These are phyloP conservation scores for Alfaro cultratus DNA, from an alignment of 2,797 vertebrate species.

Conservation along the genomic window DNA sequence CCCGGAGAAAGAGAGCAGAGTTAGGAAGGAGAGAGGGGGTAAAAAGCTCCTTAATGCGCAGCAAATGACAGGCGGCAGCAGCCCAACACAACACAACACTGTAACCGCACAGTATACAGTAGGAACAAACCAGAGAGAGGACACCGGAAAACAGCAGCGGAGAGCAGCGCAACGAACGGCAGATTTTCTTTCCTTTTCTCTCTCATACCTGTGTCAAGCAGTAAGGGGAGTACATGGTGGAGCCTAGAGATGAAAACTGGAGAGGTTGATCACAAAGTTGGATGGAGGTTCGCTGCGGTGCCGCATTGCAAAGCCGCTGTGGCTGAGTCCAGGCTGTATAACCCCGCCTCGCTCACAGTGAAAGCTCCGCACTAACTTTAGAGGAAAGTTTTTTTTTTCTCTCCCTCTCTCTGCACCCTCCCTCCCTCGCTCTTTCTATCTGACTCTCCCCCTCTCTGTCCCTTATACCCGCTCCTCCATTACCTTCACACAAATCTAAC, in stretches of 20 bases:
- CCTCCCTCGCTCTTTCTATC: slow-evolving; percentile 37
- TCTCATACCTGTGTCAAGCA: slow-evolving; percentile 94
- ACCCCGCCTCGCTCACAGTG: slow-evolving; percentile 92
- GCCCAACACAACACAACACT: slow-evolving; percentile 33
- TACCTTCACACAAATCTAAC: slow-evolving; percentile 33
- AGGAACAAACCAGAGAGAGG: slow-evolving; percentile 37
- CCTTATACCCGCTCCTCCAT: slow-evolving; percentile 46
- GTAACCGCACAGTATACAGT: slow-evolving; percentile 34
- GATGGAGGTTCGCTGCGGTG: slow-evolving; percentile 83
- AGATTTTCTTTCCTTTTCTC: not conserved
- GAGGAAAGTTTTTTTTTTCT: slow-evolving; percentile 77
- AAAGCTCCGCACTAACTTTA: slow-evolving; percentile 90
- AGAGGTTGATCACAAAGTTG: slow-evolving; percentile 78
- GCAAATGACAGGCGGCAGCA: slow-evolving; percentile 68
- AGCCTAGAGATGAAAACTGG: slow-evolving; percentile 77
- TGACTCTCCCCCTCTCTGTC: slow-evolving; percentile 42
- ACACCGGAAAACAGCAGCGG: slow-evolving; percentile 14
- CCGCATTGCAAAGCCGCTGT: slow-evolving; percentile 84
- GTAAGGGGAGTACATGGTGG: slow-evolving; percentile 94
- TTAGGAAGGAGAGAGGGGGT: slow-evolving; percentile 16
- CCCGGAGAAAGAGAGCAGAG: slow-evolving; percentile 58
- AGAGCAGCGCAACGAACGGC: slow-evolving; percentile 15
- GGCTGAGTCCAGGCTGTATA: slow-evolving; percentile 84
- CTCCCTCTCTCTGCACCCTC: slow-evolving; percentile 56
- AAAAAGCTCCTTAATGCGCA: slow-evolving; percentile 60